Evolutionary conservation across 35 echinoderm and acorn worm species (phyloP).

Genomic region (Apostichopus japonicus): DNA sequence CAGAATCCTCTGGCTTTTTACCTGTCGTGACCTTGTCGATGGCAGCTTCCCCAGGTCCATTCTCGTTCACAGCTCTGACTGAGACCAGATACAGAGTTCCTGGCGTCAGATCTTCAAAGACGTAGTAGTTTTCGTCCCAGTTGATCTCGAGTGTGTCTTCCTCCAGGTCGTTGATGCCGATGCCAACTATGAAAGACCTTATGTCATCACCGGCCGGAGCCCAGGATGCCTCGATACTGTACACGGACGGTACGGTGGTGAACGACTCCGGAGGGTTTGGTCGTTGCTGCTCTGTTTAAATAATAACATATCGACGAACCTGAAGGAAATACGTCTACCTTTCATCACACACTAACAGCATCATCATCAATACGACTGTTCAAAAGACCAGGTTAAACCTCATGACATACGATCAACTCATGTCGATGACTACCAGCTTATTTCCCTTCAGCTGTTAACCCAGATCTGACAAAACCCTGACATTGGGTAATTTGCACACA

Average conservation of each 20-base stretch:
- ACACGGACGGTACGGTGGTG: neutral
- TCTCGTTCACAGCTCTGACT: slow-evolving; percentile 39
- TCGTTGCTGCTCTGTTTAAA: slow-evolving; percentile 14
- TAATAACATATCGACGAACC: neutral
- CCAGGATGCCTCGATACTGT: slow-evolving; percentile 43
- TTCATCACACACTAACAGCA: too few relatives aligned
- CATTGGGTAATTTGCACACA: too few relatives aligned
- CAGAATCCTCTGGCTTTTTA: neutral
- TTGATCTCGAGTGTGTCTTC: slow-evolving; percentile 22
- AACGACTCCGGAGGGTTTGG: slow-evolving; percentile 20
- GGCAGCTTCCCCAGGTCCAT: slow-evolving; percentile 34
- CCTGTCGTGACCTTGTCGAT: slow-evolving; percentile 48
- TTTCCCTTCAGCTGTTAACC: too few relatives aligned
- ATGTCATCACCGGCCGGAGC: slow-evolving; percentile 24
- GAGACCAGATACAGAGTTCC: slow-evolving; percentile 45
- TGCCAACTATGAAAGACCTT: slow-evolving; percentile 17
- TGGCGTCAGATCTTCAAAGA: slow-evolving; percentile 21
- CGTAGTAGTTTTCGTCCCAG: slow-evolving; percentile 39
- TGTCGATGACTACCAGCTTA: too few relatives aligned
- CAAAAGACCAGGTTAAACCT: too few relatives aligned
- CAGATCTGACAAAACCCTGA: too few relatives aligned
- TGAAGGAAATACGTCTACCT: too few relatives aligned
- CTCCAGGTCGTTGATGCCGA: slow-evolving; percentile 35
- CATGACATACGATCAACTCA: too few relatives aligned
- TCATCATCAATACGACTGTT: too few relatives aligned